phyloP scores from a whole-genome alignment of 2,797 vertebrate genomes.

The Margarornis squamiger region DNA sequence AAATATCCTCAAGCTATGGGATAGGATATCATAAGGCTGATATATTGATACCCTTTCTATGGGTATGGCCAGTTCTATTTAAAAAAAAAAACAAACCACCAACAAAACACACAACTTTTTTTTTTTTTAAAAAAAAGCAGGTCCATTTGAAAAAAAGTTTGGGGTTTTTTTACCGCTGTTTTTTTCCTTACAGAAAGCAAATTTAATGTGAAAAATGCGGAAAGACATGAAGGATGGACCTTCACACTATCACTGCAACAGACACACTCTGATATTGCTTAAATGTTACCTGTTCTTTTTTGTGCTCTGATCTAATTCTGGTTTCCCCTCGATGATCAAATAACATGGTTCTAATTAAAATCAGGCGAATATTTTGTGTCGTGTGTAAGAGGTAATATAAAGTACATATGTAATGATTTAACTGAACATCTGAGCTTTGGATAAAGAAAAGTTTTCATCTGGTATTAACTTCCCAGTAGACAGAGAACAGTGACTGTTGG shows the following conservation, averaged over 20 bases:
- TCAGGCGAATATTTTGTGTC: conserved; percentile 67
- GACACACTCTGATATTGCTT: background rate
- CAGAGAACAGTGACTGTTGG: background rate
- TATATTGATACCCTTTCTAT: background rate
- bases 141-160: background rate
- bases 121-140: background rate
- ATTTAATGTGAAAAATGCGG: background rate
- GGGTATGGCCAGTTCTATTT: background rate
- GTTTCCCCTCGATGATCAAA: background rate
- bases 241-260: background rate
- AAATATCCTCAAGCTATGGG: background rate
- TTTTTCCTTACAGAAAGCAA: background rate
- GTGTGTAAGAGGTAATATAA: conserved; percentile 71
- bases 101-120: too few relatives aligned
- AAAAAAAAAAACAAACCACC: too few relatives aligned
- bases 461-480: conserved; percentile 4
- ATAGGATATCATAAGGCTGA: background rate
- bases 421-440: conserved; percentile 49
- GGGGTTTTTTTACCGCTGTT: background rate
- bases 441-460: conserved; percentile 52
- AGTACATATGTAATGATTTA: conserved; percentile 64
- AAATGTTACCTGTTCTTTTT: background rate
- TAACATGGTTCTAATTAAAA: conserved; percentile 60
- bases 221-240: background rate
- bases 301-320: conserved; percentile 23